Evolutionary conservation across 2,888 invertebrate genomes (phyloP), one percentile per base, ranked within the genome.

Genomic region (Ectobius pallidus): DNA sequence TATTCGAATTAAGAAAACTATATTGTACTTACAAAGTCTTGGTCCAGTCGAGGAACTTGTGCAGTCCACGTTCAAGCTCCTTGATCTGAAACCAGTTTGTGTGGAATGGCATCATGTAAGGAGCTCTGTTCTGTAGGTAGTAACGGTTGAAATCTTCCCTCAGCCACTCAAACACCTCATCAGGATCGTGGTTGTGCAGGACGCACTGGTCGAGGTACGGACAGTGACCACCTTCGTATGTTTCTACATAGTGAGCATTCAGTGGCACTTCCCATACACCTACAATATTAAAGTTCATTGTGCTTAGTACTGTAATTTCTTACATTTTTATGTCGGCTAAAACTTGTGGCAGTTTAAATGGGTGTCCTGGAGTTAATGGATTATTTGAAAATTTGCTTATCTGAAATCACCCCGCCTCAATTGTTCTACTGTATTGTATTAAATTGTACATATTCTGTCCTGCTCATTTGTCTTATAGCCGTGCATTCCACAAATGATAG

Each of bases 81-180:
- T 92, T 94, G 78, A 92, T 94, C 81, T 92, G 94, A 87, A 97
- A 97, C 97, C 97, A 97, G 83, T 96, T 96, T 0, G 97, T 96
- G 81, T 97, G 97, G 89, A 96, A 93, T 0, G 96, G 91, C 94
- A 96, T 95, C 94, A 95, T 94, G 83, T 96, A 96, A 0, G 95
- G 94, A 1, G 95, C 94, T 75, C 92, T 87, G 82, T 95, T 95
- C 82, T 95, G 94, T 34, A 93, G 91, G 80, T 95, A 95, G 82
- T 92, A 88, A 30, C 95, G 86, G 75, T 87, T 88, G 83, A 96
- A 96, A 82, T 96, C 96, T 84, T 95, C 95, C 81, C 92, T 91
- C 30, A 96, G 86, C 96, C 96, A 96, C 80, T 93, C 92, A 71
- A 94, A 87, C 1, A 95, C 94, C 84, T 93, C 87, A 14, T 82